Base-by-base conservation (phyloP, 2,888 invertebrate genomes). In the Ditylenchus weischeri region DNA sequence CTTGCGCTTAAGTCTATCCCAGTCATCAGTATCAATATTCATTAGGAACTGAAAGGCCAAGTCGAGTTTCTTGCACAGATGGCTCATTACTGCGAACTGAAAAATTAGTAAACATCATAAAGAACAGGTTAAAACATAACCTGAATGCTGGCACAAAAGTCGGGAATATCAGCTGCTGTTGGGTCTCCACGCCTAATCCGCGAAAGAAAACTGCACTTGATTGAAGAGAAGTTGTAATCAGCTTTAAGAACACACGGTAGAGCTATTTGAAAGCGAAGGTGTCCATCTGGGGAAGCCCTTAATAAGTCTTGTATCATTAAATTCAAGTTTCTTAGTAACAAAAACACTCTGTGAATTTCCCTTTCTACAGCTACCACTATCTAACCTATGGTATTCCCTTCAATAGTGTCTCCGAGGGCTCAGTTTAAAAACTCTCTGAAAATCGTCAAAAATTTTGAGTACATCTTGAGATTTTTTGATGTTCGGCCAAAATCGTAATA, bases 131-230 rank as follows among this genome's bases (percentile, higher is more conserved):
- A 5, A 50, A 15, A 2, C 0, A 11, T 13, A 35, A 74, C 74
- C 60, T 74, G 74, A 43, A 74, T 57, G 86, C 19, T 86, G 80
- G 75, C 91, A 90, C 71, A 93, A 83, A 76, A 70, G n/a, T 68
- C 64, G 13, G 67, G 47, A 36, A 74, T 19, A 21, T 74, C 66
- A 2, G 43, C 43, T 43, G 43, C 43, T 6, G 11, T 10, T 43
- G 43, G 43, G 11, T 15, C 2, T 15, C 7, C 43, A 43, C 43
- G 43, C 2, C 8, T 10, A 8, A 43, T 43, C 43, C 1, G 43
- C 15, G 43, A 13, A 13, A 43, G 15, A 43, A 43, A 43, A 43
- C 43, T 57, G 54, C 62, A 18, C 35, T 71, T 69, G 59, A 74
- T 54, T 18, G 43, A n/a, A 18, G 23, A 36, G 49, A 74, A 74